Base-by-base conservation (phyloP, 2,797 vertebrate genomes). In the Gadopsis marmoratus region DNA sequence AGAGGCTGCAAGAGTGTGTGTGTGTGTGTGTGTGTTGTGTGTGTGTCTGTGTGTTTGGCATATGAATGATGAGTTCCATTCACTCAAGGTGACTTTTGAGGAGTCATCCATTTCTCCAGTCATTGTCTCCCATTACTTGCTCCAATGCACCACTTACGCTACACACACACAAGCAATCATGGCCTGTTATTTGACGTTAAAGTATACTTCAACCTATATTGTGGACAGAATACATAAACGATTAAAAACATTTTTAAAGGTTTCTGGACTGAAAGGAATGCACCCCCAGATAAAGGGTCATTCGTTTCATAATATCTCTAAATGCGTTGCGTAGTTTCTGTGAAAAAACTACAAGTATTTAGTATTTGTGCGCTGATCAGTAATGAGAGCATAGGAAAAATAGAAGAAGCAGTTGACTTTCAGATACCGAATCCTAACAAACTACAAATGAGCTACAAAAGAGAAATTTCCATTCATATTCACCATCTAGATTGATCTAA, bases 101-200 rank as follows among this genome's bases (percentile, higher is more conserved):
- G 76, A 86, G 78, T 82, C 79, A 85, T 90, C 88, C 78, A 88
- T 92, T 90, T 88, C 87, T 83, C 74, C 81, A 88, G 82, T 91
- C 88, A 91, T 88, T 88, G 88, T 90, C 89, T 89, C 82, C 85
- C 66, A 92, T 92, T 92, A 92, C 65, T 76, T 90, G 89, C 91
- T 89, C 82, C 75, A 83, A 45, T 89, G 83, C 89, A 90, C 86
- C 85, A 88, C 81, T 92, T 91, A 92, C 59, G 76, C 74, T 82
- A 80, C 71, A 83, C 64, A 58, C 75, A 68, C 72, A 76, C 19
- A 47, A 51, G 74, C 83, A 77, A 84, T 86, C 76, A 79, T 53
- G 47, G 82, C 67, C 69, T 71, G 76, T 80, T 88, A 82, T 84
- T 41, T 64, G 78, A 74, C 78, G 79, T 81, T 60, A 80, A 76